A percentile compares a stretch with the other conserved stretches of the same genome.
Conservation (phyloP, 2,888 invertebrate genomes). For the Amitus sp. region DNA sequence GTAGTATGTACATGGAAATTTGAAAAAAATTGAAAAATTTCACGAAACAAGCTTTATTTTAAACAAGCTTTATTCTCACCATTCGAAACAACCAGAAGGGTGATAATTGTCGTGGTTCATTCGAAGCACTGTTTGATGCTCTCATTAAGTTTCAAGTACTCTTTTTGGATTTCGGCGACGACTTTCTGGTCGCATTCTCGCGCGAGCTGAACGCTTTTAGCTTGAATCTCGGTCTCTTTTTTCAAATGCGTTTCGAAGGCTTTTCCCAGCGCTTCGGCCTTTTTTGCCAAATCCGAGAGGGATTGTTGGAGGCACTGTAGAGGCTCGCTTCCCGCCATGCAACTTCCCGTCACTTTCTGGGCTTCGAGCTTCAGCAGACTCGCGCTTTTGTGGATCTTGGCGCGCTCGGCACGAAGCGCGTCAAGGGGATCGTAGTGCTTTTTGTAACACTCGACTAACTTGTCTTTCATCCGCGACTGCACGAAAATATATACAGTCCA, state of each 20-base stretch:
- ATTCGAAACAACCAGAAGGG: too few relatives aligned
- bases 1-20: too few relatives aligned
- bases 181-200: constrained; percentile 39
- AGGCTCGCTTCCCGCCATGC: constrained; percentile 28
- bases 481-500: too few relatives aligned
- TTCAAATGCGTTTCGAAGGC: constrained; percentile 37
- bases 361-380: constrained; percentile 41
- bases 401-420: constrained; percentile 39
- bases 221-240: constrained; percentile 33
- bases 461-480: constrained; percentile 36
- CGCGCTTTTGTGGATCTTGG: constrained; percentile 42
- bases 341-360: constrained; percentile 39
- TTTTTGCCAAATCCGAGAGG: constrained; percentile 31
- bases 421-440: constrained; percentile 37
- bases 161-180: constrained; percentile 31
- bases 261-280: constrained; percentile 32
- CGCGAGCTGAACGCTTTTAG: constrained; percentile 27
- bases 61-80: too few relatives aligned
- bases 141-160: constrained; percentile 29
- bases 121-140: constrained; percentile 31
- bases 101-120: constrained; percentile 4
- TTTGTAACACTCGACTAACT: constrained; percentile 44
- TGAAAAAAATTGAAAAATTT: too few relatives aligned
- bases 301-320: constrained; percentile 31
- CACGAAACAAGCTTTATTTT: too few relatives aligned